Conservation (phyloP, 2,113 vertebrate species). For the Stegastes partitus region DNA sequence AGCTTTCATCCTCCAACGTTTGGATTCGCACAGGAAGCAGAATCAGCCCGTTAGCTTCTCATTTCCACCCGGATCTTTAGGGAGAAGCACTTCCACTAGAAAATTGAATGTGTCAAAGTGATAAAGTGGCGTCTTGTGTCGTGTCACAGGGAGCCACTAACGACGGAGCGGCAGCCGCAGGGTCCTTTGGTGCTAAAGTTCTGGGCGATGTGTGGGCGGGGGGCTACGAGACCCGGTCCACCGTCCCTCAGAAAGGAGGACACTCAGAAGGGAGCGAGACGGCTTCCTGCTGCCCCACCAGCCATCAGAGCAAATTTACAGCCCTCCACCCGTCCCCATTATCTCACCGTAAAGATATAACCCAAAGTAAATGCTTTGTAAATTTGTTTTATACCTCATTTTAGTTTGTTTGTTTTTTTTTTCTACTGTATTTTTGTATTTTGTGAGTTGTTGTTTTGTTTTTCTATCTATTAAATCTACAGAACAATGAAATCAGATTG, state of each 20-base stretch:
- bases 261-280: slow-evolving; percentile 28
- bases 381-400: slow-evolving; percentile 96
- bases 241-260: slow-evolving; percentile 32
- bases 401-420: slow-evolving; percentile 82
- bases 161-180: slow-evolving; percentile 44
- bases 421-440: slow-evolving; percentile 85
- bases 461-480: slow-evolving; percentile 64
- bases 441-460: slow-evolving; percentile 38
- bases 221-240: background rate
- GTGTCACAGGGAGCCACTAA: slow-evolving; percentile 80
- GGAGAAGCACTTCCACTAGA: background rate
- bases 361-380: slow-evolving; percentile 83
- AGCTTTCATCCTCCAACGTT: slow-evolving; percentile 46
- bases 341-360: slow-evolving; percentile 72
- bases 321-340: slow-evolving; percentile 33
- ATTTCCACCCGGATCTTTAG: slow-evolving; percentile 24
- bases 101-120: background rate
- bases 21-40: slow-evolving; percentile 51
- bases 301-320: slow-evolving; percentile 62
- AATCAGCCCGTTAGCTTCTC: slow-evolving; percentile 13
- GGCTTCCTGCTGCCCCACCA: slow-evolving; percentile 41
- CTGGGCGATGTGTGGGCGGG: slow-evolving; percentile 47
- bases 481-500: slow-evolving; percentile 51
- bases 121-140: background rate
- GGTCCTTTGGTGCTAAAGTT: slow-evolving; percentile 79